Conservation (phyloP, 2,888 invertebrate genomes). For the Blomia tropicalis region DNA sequence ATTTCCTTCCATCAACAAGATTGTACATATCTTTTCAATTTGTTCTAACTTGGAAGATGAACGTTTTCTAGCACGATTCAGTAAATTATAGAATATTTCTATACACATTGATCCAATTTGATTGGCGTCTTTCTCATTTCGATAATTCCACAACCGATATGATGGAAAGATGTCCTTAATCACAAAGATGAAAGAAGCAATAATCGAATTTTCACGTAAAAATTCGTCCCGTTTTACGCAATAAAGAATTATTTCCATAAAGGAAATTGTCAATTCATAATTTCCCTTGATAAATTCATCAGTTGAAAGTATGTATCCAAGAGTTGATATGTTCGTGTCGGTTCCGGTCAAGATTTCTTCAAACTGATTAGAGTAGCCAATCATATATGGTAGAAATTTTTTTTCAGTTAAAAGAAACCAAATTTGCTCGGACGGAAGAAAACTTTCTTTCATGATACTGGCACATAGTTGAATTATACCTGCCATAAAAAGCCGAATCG, state of each 20-base stretch:
- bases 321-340: slow-evolving; percentile 23
- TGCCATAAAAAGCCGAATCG: slow-evolving; percentile 18
- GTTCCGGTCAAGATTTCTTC: slow-evolving; percentile 17
- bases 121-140: slow-evolving; percentile 34
- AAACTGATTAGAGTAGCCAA: slow-evolving; percentile 19
- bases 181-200: slow-evolving; percentile 34
- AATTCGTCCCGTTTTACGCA: not conserved
- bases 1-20: slow-evolving; percentile 36
- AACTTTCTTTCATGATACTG: not conserved
- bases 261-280: slow-evolving; percentile 28
- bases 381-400: slow-evolving; percentile 25
- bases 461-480: slow-evolving; percentile 19
- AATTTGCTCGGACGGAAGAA: not conserved
- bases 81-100: slow-evolving; percentile 35
- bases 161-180: slow-evolving; percentile 37
- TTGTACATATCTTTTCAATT: slow-evolving; percentile 33
- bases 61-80: slow-evolving; percentile 27
- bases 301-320: slow-evolving; percentile 28
- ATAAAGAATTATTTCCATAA: slow-evolving; percentile 26
- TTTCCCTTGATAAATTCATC: slow-evolving; percentile 29
- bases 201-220: slow-evolving; percentile 26
- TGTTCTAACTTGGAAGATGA: not conserved
- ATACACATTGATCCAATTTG: slow-evolving; percentile 34
- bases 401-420: slow-evolving; percentile 19
- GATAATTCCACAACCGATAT: slow-evolving; percentile 37